A percentile compares a stretch with the other conserved stretches of the same genome.
Conservation (phyloP, 2,797 vertebrate genomes). For the Neosilurus mollespiculum region DNA sequence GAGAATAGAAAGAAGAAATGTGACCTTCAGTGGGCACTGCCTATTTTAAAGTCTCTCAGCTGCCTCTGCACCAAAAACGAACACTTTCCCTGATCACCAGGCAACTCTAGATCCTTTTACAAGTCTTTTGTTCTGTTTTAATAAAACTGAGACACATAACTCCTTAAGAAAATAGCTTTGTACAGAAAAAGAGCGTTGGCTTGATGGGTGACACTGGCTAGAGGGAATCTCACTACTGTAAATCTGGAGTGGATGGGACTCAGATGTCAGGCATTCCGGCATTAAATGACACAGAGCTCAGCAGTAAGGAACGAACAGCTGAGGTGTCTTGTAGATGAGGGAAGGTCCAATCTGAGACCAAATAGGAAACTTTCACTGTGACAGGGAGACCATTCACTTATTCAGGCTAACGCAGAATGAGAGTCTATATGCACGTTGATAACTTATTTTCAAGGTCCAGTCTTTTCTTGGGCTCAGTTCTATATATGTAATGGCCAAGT, state of each 20-base stretch:
- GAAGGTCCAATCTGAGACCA: slow-evolving; percentile 45
- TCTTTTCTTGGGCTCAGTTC: background rate
- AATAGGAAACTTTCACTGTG: slow-evolving; percentile 54
- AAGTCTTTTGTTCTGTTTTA: background rate
- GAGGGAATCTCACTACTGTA: slow-evolving; percentile 42
- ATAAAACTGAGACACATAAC: background rate
- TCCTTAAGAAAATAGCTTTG: background rate
- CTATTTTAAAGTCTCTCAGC: slow-evolving; percentile 68
- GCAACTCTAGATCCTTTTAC: background rate
- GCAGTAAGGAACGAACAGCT: slow-evolving; percentile 86
- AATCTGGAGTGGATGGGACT: slow-evolving; percentile 19
- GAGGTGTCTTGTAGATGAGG: slow-evolving; percentile 71
- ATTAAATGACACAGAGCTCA: slow-evolving; percentile 83
- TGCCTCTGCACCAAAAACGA: slow-evolving; percentile 47
- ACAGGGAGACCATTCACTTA: slow-evolving; percentile 25
- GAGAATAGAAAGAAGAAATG: slow-evolving; percentile 73
- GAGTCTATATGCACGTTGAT: background rate
- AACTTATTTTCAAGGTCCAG: background rate
- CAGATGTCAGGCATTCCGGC: slow-evolving; percentile 62
- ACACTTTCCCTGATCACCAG: background rate
- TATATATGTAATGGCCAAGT: background rate
- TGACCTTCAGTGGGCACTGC: slow-evolving; percentile 64
- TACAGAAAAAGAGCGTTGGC: background rate
- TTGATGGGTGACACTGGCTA: slow-evolving; percentile 1
- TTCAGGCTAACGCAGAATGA: background rate